These are phyloP conservation scores for Pachycephus smyrnensis DNA, from an alignment of 2,888 invertebrate species.

Conservation along the genomic window DNA sequence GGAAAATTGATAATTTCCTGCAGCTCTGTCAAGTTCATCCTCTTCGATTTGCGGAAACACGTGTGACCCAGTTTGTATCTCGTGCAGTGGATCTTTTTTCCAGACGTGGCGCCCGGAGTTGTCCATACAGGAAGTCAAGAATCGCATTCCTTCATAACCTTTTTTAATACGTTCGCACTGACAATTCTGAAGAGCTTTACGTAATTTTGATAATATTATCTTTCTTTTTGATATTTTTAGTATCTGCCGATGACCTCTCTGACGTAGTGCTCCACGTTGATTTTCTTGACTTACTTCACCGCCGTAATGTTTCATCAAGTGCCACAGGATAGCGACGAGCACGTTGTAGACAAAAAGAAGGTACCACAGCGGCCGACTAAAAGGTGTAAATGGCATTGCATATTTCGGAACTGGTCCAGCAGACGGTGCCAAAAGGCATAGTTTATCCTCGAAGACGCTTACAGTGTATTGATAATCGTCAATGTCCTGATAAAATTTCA, in stretches of 20 bases:
- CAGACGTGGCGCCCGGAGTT: background rate
- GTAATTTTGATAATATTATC: background rate
- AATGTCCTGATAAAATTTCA: constrained; percentile 29
- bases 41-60: background rate
- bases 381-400: constrained; percentile 45
- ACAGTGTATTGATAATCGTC: constrained; percentile 35
- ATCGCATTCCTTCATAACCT: background rate
- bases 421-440: constrained; percentile 44
- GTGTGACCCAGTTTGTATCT: background rate
- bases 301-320: constrained; percentile 20
- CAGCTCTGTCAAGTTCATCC: background rate
- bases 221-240: background rate
- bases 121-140: background rate
- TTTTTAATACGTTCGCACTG: background rate
- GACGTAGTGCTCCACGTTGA: background rate
- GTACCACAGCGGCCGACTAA: constrained; percentile 37
- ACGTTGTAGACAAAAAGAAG: constrained; percentile 37
- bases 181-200: background rate
- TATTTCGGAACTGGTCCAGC: constrained; percentile 39
- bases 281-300: background rate
- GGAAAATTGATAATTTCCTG: background rate
- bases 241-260: background rate
- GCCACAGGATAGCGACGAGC: constrained; percentile 38
- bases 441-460: constrained; percentile 37
- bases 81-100: background rate